Percentiles rank a stretch among this genome's conserved stretches.
Evolutionary conservation across 2,113 vertebrate genomes (phyloP).

Genomic region (Actinemys pallida): DNA sequence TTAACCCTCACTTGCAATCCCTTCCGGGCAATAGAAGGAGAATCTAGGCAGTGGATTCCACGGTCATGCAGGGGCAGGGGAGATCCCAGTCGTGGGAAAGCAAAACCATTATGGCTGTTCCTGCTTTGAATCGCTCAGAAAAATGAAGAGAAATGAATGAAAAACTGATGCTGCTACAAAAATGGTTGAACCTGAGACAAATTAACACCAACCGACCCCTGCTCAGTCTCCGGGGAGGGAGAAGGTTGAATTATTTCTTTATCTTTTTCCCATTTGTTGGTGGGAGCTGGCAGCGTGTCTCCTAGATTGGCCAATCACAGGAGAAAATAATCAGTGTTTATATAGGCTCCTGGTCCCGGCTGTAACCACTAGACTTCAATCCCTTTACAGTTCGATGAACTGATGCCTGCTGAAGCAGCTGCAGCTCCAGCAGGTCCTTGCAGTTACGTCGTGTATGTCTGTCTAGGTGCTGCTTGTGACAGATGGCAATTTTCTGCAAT

Average conservation of each 20-base stretch:
- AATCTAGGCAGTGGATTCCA: no score
- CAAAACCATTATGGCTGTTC: no score
- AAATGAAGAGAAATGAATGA: no score
- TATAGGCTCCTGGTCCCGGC: neutral
- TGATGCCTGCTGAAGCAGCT: neutral
- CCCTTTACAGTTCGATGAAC: neutral
- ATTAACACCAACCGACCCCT: neutral
- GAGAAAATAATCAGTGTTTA: neutral
- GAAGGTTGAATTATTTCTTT: neutral
- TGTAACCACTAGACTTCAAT: neutral
- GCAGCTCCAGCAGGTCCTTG: neutral
- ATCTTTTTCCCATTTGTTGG: neutral
- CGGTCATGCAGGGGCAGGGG: no score
- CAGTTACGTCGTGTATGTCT: neutral
- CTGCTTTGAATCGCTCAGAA: no score
- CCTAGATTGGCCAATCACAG: neutral
- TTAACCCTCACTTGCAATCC: no score
- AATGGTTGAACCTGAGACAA: neutral
- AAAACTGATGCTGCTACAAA: no score
- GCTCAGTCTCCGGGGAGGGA: rapidly evolving
- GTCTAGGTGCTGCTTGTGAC: neutral
- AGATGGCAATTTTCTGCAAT: neutral
- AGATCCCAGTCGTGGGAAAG: no score
- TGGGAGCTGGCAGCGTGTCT: neutral
- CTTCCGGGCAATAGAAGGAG: no score